Evolutionary conservation across 2,113 vertebrate genomes (phyloP).

Genomic region (Periophthalmus modestus): DNA sequence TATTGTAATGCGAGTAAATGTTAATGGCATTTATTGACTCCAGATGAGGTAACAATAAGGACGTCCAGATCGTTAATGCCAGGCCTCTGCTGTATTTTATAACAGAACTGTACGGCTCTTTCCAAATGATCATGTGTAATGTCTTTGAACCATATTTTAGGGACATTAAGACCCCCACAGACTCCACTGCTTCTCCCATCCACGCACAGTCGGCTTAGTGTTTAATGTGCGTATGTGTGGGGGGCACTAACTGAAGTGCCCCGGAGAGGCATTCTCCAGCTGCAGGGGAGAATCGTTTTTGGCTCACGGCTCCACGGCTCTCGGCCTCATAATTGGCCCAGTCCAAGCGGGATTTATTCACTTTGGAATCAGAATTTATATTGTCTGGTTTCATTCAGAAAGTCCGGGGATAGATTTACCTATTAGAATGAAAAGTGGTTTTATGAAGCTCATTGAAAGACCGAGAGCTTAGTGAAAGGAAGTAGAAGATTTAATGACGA

Average conservation of each 20-base stretch:
- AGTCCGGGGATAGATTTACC: conserved; percentile 45
- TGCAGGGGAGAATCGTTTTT: conserved; percentile 28
- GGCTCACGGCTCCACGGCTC: conserved; percentile 21
- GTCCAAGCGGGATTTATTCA: conserved; percentile 59
- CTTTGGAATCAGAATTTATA: conserved; percentile 61
- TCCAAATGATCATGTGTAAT: conserved; percentile 55
- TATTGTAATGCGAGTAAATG: conserved; percentile 21
- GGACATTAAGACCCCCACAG: conserved; percentile 19
- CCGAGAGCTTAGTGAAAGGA: conserved; percentile 20
- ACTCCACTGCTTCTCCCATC: conserved; percentile 35
- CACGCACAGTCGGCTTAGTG: conserved; percentile 35
- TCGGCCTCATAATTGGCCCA: conserved; percentile 42
- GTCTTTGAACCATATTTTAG: conserved; percentile 44
- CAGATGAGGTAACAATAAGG: conserved; percentile 39
- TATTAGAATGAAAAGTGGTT: conserved; percentile 42
- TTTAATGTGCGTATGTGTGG: conserved; percentile 32
- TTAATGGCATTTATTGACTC: conserved; percentile 25
- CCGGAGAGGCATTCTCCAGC: conserved; percentile 40
- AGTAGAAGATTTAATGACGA: background rate
- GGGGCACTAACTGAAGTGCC: conserved; percentile 37
- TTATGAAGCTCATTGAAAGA: conserved; percentile 34
- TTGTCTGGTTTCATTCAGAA: conserved; percentile 58
- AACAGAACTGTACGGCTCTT: conserved; percentile 12
- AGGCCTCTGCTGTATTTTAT: conserved; percentile 31
- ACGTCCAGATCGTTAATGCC: conserved; percentile 32